These are phyloP conservation scores for Halcyon senegalensis DNA, from an alignment of 2,113 vertebrate genomes.

Conservation along the genomic window DNA sequence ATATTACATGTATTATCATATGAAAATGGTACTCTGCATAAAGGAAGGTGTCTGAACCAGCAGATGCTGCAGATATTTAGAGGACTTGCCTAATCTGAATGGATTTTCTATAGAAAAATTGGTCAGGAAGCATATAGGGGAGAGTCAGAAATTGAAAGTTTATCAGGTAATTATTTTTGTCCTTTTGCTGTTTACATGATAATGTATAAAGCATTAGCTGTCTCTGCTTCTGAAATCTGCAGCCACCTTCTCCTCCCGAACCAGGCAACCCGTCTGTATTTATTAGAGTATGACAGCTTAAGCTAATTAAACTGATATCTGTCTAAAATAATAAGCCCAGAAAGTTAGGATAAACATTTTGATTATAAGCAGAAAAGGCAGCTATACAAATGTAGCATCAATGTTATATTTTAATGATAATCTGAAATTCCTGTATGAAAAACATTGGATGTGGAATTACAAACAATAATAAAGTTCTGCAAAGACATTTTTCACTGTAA, in stretches of 20 bases:
- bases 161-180: conserved; percentile 79
- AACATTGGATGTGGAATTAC: not conserved
- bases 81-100: conserved; percentile 74
- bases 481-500: conserved; percentile 14
- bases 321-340: conserved; percentile 71
- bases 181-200: conserved; percentile 63
- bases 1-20: conserved; percentile 87
- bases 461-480: conserved; percentile 52
- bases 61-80: conserved; percentile 80
- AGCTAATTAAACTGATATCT: conserved; percentile 76
- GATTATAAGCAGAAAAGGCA: conserved; percentile 69
- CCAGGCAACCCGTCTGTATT: conserved; percentile 66
- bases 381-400: conserved; percentile 59
- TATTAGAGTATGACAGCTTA: conserved; percentile 70
- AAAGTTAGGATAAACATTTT: conserved; percentile 72
- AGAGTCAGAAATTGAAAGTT: conserved; percentile 75
- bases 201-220: conserved; percentile 57
- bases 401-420: conserved; percentile 53
- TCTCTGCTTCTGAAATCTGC: conserved; percentile 62
- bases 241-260: conserved; percentile 62
- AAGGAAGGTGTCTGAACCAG: conserved; percentile 78
- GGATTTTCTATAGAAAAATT: conserved; percentile 66
- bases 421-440: conserved; percentile 20
- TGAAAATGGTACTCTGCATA: conserved; percentile 78
- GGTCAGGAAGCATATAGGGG: conserved; percentile 69